phyloP scores from a whole-genome alignment of 2,888 invertebrate species.

The Formica aserva region DNA sequence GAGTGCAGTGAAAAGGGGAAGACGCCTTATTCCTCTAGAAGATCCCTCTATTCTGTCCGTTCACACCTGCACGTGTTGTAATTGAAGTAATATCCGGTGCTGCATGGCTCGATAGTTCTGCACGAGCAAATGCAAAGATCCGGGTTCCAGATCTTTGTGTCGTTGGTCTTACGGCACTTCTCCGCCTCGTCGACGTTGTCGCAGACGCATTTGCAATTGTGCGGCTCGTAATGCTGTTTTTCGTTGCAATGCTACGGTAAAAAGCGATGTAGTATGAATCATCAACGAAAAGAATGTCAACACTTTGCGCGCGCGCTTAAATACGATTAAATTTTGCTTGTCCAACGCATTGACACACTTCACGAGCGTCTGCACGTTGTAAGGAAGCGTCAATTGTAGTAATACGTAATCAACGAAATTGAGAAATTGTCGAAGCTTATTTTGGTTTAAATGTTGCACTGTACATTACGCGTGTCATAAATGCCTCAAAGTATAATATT shows the following conservation, averaged over 20 bases:
- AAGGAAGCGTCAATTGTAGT: slow-evolving; percentile 46
- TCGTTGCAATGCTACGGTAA: slow-evolving; percentile 87
- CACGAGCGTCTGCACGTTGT: slow-evolving; percentile 12
- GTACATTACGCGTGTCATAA: not conserved
- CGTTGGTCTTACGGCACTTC: slow-evolving; percentile 87
- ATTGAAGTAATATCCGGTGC: slow-evolving; percentile 88
- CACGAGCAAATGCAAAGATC: slow-evolving; percentile 88
- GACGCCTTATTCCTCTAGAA: slow-evolving; percentile 58
- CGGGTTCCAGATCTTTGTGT: slow-evolving; percentile 88
- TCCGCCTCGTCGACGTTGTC: slow-evolving; percentile 88
- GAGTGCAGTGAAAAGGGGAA: slow-evolving; percentile 57
- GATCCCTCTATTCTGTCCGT: slow-evolving; percentile 61
- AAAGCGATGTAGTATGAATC: slow-evolving; percentile 18
- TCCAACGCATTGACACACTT: slow-evolving; percentile 40
- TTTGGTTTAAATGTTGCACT: not conserved
- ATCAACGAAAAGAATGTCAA: slow-evolving; percentile 43
- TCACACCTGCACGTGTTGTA: slow-evolving; percentile 87
- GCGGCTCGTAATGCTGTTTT: slow-evolving; percentile 87
- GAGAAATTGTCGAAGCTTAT: slow-evolving; percentile 12
- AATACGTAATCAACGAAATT: slow-evolving; percentile 38
- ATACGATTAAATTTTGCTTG: slow-evolving; percentile 27
- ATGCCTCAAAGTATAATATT: not conserved
- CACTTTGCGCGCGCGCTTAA: slow-evolving; percentile 23
- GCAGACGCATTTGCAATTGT: slow-evolving; percentile 89
- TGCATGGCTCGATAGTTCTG: slow-evolving; percentile 87